phyloP scores from a whole-genome alignment of 2,797 vertebrate species.

The Vireo griseus region DNA sequence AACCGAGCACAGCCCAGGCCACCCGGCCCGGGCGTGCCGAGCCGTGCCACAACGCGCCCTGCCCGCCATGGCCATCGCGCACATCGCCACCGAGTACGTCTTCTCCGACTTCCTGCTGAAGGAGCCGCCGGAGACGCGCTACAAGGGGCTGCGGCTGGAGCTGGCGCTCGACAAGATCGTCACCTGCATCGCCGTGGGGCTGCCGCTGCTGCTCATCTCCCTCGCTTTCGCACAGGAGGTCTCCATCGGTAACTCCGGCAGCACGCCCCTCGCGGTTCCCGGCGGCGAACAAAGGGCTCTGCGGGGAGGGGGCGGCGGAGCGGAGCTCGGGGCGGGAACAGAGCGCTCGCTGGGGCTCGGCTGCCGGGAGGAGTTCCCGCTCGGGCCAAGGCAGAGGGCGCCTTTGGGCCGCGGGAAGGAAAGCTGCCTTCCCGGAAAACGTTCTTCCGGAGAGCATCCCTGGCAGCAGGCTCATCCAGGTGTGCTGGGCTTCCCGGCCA shows the following conservation, averaged over 20 bases:
- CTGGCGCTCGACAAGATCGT: slow-evolving; percentile 91
- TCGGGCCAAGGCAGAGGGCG: neutral
- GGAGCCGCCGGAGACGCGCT: slow-evolving; percentile 82
- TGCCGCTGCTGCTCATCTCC: slow-evolving; percentile 92
- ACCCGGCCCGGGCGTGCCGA: accelerated
- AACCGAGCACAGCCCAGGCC: neutral
- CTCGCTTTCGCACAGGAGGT: slow-evolving; percentile 95
- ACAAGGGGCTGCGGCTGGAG: slow-evolving; percentile 86
- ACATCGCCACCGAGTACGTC: slow-evolving; percentile 91
- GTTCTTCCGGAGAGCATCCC: neutral
- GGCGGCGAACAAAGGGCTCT: neutral
- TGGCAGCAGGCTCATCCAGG: neutral
- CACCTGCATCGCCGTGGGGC: slow-evolving; percentile 87
- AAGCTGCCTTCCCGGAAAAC: neutral
- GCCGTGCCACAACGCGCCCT: accelerated
- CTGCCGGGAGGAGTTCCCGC: neutral
- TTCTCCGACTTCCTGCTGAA: slow-evolving; percentile 93
- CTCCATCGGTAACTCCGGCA: slow-evolving; percentile 81
- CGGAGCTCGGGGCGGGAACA: neutral
- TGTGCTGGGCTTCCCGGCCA: neutral
- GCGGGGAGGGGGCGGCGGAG: neutral
- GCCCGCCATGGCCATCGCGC: slow-evolving; percentile 88
- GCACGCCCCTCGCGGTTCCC: neutral
- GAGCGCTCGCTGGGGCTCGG: neutral
- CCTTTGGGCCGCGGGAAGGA: neutral